Evolutionary conservation across 2,113 vertebrate genomes (phyloP), one percentile per base, ranked within the genome.

Genomic region (Siniperca chuatsi): DNA sequence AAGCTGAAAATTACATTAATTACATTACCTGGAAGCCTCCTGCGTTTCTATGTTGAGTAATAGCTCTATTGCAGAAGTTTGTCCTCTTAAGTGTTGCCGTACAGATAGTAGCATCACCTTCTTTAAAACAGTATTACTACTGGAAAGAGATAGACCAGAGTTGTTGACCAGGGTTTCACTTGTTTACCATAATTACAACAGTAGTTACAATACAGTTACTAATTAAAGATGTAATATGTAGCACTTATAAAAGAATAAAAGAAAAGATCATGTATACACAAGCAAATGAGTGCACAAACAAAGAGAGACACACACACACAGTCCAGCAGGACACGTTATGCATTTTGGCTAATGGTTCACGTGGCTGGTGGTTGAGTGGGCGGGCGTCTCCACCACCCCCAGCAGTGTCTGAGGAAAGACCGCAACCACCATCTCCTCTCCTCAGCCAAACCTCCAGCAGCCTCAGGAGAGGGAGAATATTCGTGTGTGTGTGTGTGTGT

Each of bases 391-490:
- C 61, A 65, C 46, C 75, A 84, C 85, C 91, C 90, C 88, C 91
- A 91, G 91, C 87, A 88, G 70, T 67, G 86, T 85, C 83, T 84
- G 82, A 89, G 69, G 90, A 91, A 71, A 79, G 81, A 87, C 69
- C 84, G 82, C 61, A 88, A 83, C 80, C 85, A 80, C 83, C 83
- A 50, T 66, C 50, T 77, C 61, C 69, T 54, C 48, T 77, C 55
- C 18, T 62, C 62, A 46, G 79, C 84, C 87, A 85, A 92, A 84
- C 78, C 86, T 79, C 79, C 77, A 70, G 75, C 77, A 75, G 81
- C 86, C 84, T 79, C 50, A 20, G 54, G 57, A 66, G 77, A 89
- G 60, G 33, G 44, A 72, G 44, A 50, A 57, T 37, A 42, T 75
- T 46, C 9, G 2, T 40, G 70, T 46, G 10, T 68, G 55, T 50